Evolutionary conservation across 2,113 vertebrate species (phyloP).

Genomic region (Nothoprocta perdicaria): DNA sequence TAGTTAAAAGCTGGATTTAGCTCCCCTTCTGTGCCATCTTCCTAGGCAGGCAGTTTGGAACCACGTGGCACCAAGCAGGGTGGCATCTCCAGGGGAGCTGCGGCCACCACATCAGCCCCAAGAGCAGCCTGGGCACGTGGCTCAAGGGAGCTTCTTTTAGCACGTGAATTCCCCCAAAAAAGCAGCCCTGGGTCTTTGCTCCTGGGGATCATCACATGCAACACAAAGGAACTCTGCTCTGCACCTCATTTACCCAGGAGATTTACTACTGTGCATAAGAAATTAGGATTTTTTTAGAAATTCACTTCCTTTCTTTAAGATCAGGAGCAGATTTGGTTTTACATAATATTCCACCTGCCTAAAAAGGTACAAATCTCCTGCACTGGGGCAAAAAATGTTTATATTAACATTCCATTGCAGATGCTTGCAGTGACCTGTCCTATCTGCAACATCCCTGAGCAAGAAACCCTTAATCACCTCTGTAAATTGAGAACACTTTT

Average conservation of each 20-base stretch:
- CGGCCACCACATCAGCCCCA: not conserved
- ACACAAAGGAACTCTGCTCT: not conserved
- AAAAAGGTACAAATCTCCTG: not conserved
- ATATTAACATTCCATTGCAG: not conserved
- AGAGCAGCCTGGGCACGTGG: not conserved
- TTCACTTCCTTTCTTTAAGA: not conserved
- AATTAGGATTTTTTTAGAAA: not conserved
- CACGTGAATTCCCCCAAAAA: fast-evolving
- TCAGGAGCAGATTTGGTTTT: not conserved
- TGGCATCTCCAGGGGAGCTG: not conserved
- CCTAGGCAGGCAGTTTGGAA: not conserved
- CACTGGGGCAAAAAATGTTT: too few species aligned
- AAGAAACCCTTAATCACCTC: not conserved
- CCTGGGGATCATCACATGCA: not conserved
- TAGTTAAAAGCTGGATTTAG: not conserved
- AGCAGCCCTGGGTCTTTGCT: not conserved
- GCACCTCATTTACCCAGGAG: not conserved
- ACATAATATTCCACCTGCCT: not conserved
- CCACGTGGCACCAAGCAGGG: not conserved
- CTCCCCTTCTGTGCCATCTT: not conserved
- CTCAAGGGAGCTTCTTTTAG: not conserved
- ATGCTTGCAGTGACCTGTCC: not conserved
- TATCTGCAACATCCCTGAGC: not conserved
- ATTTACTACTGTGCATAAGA: not conserved
- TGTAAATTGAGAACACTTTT: not conserved